Conservation (phyloP, 1,140 invertebrate species). For the Cyclina sinensis region DNA sequence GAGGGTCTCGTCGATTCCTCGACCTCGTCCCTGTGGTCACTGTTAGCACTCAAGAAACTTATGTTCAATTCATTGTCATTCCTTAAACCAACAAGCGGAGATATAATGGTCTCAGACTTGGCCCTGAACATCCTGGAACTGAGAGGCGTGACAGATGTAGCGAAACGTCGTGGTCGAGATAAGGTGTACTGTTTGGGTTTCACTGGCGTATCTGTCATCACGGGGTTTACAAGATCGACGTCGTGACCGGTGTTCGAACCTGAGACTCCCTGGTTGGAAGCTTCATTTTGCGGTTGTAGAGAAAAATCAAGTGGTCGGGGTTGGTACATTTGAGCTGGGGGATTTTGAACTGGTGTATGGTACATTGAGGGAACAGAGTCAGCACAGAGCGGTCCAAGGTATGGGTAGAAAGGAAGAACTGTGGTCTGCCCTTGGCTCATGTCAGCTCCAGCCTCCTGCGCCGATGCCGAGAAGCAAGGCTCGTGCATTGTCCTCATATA, state of each 20-base stretch:
- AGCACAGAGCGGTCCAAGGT: slow-evolving; percentile 43
- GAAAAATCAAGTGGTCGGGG: slow-evolving; percentile 45
- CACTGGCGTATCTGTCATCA: background rate
- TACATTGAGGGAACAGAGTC: background rate
- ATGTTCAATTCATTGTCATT: slow-evolving; percentile 48
- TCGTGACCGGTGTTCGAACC: background rate
- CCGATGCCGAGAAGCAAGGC: background rate
- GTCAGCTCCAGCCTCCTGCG: background rate
- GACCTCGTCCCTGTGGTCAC: background rate
- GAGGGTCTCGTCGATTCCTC: background rate
- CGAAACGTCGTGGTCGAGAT: background rate
- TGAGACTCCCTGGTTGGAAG: background rate
- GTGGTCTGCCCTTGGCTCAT: background rate
- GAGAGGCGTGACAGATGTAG: background rate
- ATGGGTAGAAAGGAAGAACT: background rate
- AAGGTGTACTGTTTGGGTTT: background rate
- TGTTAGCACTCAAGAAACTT: slow-evolving; percentile 40
- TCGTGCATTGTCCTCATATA: background rate
- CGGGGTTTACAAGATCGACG: slow-evolving; percentile 1
- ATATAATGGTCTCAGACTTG: slow-evolving; percentile 30
- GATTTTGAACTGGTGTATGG: slow-evolving; percentile 40
- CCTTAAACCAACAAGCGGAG: slow-evolving; percentile 16
- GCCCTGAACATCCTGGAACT: background rate
- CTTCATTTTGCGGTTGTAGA: background rate
- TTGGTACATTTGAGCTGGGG: background rate